These are phyloP conservation scores for Uromys caudimaculatus DNA, from an alignment of 2,797 vertebrate genomes.

Conservation along the genomic window DNA sequence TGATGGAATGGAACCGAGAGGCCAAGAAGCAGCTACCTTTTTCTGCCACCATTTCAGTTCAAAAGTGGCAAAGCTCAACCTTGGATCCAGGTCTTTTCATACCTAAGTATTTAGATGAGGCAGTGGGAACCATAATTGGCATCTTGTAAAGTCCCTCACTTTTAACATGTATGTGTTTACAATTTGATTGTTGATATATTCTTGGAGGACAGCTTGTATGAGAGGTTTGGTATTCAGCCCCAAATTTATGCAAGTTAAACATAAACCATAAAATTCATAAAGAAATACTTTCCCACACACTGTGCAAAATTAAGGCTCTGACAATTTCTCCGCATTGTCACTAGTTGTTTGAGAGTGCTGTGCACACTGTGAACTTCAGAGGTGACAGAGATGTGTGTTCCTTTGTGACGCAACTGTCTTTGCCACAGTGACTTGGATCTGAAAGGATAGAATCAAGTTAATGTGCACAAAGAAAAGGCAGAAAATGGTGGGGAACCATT, in stretches of 20 bases:
- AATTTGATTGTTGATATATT: neutral
- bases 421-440: neutral
- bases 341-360: neutral
- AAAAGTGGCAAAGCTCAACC: neutral
- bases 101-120: neutral
- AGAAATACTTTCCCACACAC: neutral
- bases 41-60: neutral
- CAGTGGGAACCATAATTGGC: neutral
- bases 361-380: neutral
- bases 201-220: neutral
- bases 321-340: neutral
- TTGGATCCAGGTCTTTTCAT: neutral
- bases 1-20: neutral
- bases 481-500: conserved; percentile 15
- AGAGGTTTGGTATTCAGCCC: neutral
- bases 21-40: neutral
- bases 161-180: neutral
- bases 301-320: conserved; percentile 6
- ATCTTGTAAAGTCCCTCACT: neutral
- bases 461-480: conserved; percentile 43
- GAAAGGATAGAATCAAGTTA: neutral
- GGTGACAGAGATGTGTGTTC: neutral
- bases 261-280: neutral
- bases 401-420: neutral
- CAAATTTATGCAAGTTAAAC: neutral